A percentile compares a stretch with the other conserved stretches of the same genome.
Conservation (phyloP, 2,113 vertebrate species). For the Nanorana parkeri region DNA sequence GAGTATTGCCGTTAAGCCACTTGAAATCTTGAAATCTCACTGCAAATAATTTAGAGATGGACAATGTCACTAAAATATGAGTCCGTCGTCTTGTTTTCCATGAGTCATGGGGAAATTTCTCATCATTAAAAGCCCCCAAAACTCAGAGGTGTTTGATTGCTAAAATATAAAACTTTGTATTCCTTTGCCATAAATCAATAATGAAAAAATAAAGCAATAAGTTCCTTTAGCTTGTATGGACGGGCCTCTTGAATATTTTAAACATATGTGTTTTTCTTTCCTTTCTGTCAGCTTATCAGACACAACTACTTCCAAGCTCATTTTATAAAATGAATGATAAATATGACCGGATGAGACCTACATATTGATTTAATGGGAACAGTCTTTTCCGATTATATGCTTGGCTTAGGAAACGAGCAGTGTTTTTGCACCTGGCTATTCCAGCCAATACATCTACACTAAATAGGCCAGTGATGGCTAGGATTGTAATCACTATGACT, state of each 20-base stretch:
- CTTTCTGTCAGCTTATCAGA: conserved; percentile 53
- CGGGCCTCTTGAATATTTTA: conserved; percentile 34
- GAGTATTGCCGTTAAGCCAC: too few species aligned
- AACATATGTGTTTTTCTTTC: conserved; percentile 55
- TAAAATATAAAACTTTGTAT: conserved; percentile 51
- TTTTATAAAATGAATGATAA: conserved; percentile 56
- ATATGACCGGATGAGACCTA: conserved; percentile 43
- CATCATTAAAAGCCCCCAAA: conserved; percentile 27
- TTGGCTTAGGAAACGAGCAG: conserved; percentile 50
- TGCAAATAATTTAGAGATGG: too few species aligned
- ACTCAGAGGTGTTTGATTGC: conserved; percentile 48
- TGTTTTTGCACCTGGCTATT: conserved; percentile 55
- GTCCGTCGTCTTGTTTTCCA: conserved; percentile 22
- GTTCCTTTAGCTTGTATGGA: conserved; percentile 17
- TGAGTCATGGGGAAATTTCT: conserved; percentile 28
- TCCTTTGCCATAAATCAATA: conserved; percentile 39
- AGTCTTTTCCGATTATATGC: conserved; percentile 52
- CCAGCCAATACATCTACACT: conserved; percentile 45
- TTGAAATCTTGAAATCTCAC: too few species aligned
- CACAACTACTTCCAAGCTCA: conserved; percentile 53
- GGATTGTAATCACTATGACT: conserved; percentile 39
- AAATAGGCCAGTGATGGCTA: conserved; percentile 48
- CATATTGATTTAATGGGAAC: conserved; percentile 55
- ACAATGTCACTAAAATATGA: too few species aligned
- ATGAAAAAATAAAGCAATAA: conserved; percentile 35